Conservation (phyloP, 2,113 vertebrate species). For the Toxostoma redivivum region DNA sequence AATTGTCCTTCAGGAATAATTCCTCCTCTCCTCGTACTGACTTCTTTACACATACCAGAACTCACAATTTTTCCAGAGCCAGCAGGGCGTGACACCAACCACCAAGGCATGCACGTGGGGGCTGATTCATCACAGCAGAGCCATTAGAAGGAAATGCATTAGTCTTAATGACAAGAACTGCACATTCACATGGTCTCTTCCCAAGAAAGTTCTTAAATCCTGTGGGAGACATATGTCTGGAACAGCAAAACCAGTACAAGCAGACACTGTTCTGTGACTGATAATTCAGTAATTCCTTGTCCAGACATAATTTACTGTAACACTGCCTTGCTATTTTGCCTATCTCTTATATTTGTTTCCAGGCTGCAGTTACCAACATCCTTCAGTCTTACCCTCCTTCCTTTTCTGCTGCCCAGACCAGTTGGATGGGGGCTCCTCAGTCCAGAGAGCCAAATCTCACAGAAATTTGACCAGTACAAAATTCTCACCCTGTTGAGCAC, state of each 20-base stretch:
- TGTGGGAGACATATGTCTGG: background rate
- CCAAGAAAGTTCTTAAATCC: slow-evolving; percentile 32
- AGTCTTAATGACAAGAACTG: slow-evolving; percentile 40
- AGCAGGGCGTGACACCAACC: background rate
- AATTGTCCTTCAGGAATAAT: background rate
- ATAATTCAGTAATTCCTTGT: background rate
- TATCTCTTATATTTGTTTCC: background rate
- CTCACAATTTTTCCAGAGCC: background rate
- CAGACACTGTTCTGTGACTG: background rate
- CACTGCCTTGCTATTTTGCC: background rate
- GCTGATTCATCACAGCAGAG: slow-evolving; percentile 24
- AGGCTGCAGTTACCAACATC: background rate
- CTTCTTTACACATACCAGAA: background rate
- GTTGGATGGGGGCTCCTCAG: background rate
- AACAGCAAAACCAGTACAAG: background rate
- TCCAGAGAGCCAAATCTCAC: background rate
- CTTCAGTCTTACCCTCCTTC: background rate
- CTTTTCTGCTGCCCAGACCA: background rate
- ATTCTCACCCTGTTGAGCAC: fast-evolving
- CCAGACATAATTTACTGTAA: background rate
- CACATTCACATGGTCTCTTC: background rate
- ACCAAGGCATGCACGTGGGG: background rate
- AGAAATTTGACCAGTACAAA: background rate
- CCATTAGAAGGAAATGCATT: slow-evolving; percentile 55
- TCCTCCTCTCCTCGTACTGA: background rate